Base-by-base conservation (phyloP, 2,113 vertebrate species). In the Cephalopholis sonnerati region DNA sequence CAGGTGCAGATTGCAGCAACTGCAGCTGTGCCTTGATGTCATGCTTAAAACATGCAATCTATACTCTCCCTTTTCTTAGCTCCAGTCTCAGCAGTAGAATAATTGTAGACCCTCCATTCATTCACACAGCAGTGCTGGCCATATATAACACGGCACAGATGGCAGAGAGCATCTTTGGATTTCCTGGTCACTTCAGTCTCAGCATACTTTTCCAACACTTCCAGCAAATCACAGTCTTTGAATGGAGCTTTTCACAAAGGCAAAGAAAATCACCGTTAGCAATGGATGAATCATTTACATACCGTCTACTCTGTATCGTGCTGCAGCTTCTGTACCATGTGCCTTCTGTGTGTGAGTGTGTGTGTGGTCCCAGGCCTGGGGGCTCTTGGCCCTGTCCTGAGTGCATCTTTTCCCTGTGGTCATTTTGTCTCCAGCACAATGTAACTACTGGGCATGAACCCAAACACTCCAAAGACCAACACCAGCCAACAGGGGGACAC, bases 391-490 rank as follows among this genome's bases (percentile, higher is more conserved):
- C 74, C 77, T 80, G 81, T 84, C 66, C 76, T 66, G 73, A 73
- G 62, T 81, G 72, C 78, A 77, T 91, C 77, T 87, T 44, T 79
- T 90, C 82, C 87, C 89, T 82, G 84, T 92, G 86, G 91, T 87
- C 90, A 90, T 85, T 91, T 90, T 91, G 89, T 90, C 79, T 79
- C 44, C 65, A 55, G 83, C 74, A 90, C 89, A 92, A 86, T 92
- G 74, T 85, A 86, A 87, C 81, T 75, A 70, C 89, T 81, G 90
- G 92, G 92, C 89, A 93, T 55, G 39, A 83, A 83, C 89, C 91
- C 93, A 93, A 90, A 86, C 76, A 71, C 86, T 91, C 77, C 76
- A 92, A 85, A 89, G 86, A 79, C 81, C 75, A 66, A 74, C 82
- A 88, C 48, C 57, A 81, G 80, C 82, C 82, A 91, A 74, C 85